A percentile compares a stretch with the other conserved stretches of the same genome.
Evolutionary conservation across 2,797 vertebrate species (phyloP).

Genomic region (Pseudopleuronectes americanus): DNA sequence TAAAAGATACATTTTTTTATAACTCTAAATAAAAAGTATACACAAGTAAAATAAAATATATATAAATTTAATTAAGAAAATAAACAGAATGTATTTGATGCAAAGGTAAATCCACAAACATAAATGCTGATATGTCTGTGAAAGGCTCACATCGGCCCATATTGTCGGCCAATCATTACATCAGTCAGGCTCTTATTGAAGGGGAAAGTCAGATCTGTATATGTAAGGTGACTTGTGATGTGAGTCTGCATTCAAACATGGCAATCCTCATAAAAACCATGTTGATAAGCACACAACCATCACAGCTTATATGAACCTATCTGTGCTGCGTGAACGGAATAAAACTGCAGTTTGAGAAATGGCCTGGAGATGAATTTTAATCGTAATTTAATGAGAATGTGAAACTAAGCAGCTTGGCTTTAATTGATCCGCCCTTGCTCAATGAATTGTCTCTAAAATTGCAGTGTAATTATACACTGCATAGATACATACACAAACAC

Average conservation of each 20-base stretch:
- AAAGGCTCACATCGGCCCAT: no score
- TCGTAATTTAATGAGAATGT: constrained; percentile 8
- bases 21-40: no score
- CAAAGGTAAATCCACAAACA: no score
- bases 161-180: no score
- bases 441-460: constrained; percentile 11
- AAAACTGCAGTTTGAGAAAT: constrained; percentile 4
- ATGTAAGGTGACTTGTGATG: not conserved
- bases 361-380: constrained; percentile 5
- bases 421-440: constrained; percentile 14
- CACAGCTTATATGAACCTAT: not conserved
- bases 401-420: constrained; percentile 3
- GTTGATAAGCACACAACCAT: not conserved
- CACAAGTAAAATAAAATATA: no score
- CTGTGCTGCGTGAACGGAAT: not conserved
- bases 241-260: not conserved
- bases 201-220: not conserved
- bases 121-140: no score
- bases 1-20: no score
- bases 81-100: no score
- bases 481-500: not conserved
- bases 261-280: not conserved
- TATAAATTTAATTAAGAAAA: no score
- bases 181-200: not conserved
- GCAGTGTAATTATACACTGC: not conserved